Base-by-base conservation (phyloP, 2,797 vertebrate species). In the Anguilla anguilla region DNA sequence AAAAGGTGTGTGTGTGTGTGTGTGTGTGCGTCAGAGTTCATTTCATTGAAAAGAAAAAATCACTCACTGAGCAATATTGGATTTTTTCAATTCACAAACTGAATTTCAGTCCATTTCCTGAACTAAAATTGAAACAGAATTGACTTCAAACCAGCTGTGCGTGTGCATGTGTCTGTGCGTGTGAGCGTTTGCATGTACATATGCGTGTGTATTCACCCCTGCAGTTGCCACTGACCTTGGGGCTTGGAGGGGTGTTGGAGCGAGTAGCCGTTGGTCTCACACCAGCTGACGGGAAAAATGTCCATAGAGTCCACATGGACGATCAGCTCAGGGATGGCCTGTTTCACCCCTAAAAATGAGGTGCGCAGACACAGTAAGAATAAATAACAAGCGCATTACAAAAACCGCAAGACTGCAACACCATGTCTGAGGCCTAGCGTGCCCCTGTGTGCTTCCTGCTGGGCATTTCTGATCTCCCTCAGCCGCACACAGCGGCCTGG, bases 201-300 rank as follows among this genome's bases (percentile, higher is more conserved):
- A 17, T 79, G 39, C 19, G 74, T 79, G 17, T 19, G 74, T 43
- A 39, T 35, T 2, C 19, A 43, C 17, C 72, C 72, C 35, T 77
- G 5, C 31, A 67, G n/a, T 19, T 61, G 69, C 77, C 19, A 85
- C 84, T 57, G 94, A 99, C 98, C 98, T 96, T 96, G 95, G 92
- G 97, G 96, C 94, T 97, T 98, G 90, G 96, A 95, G 93, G 98
- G 97, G 93, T 97, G 93, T 88, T 97, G 95, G 9, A 99, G 97
- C 11, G 98, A 97, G 91, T 98, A 98, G 85, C 98, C 98, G 10
- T 98, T 99, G 3, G 98, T 99, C 91, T 99, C 98, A 95, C 98
- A 99, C 98, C 98, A 99, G 92, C 98, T 98, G 94, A 98, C 95
- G 53, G 98, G 98, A 93, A 99, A 99, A 92, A 99, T 97, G 93